Conservation (phyloP, 2,888 invertebrate genomes). For the Rotaria macrura region DNA sequence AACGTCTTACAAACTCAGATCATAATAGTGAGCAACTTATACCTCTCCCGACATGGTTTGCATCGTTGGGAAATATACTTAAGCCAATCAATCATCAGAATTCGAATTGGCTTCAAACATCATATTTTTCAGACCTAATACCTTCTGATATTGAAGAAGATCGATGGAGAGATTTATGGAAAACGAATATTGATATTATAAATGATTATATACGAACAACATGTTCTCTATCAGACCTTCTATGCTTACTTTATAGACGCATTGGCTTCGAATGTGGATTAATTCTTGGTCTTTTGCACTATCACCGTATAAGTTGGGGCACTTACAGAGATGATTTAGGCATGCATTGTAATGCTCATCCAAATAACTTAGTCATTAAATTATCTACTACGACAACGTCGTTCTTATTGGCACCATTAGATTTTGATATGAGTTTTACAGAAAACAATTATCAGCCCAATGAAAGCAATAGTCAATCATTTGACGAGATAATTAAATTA, state of each 20-base stretch:
- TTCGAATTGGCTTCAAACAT: neutral
- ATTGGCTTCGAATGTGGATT: conserved; percentile 14
- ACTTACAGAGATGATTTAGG: neutral
- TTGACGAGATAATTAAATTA: neutral
- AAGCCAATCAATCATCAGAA: neutral
- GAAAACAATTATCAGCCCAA: neutral
- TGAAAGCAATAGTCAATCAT: neutral
- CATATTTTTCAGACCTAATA: neutral
- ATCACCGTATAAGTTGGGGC: neutral
- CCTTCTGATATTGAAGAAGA: neutral
- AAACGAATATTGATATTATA: neutral
- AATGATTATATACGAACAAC: neutral
- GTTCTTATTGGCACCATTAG: neutral
- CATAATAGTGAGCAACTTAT: neutral
- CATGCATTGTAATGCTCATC: conserved; percentile 6
- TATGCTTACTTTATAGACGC: neutral
- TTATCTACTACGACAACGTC: neutral
- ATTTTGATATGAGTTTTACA: conserved; percentile 9
- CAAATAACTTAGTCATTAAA: conserved; percentile 15
- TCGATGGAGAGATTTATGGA: neutral
- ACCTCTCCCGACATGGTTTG: neutral
- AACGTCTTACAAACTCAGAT: neutral
- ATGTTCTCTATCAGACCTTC: neutral
- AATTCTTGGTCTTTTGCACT: conserved; percentile 10
- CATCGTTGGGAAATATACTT: neutral